Percentiles rank a stretch among this genome's conserved stretches.
Evolutionary conservation across 2,113 vertebrate species (phyloP).

Genomic region (Hepsetus odoe): DNA sequence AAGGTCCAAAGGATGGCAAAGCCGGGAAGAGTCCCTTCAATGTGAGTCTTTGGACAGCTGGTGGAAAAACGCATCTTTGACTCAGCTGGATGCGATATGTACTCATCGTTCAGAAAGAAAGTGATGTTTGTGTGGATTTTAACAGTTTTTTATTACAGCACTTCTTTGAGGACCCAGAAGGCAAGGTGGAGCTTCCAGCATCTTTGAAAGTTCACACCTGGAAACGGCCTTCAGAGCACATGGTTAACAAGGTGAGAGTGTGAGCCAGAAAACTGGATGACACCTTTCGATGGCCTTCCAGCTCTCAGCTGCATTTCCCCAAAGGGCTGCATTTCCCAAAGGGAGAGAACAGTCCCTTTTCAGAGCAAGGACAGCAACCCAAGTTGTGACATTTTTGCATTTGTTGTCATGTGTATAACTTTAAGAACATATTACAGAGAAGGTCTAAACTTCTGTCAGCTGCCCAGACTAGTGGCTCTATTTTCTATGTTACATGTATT

Average conservation of each 20-base stretch:
- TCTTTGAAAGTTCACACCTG: conserved; percentile 85
- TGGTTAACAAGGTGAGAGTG: conserved; percentile 73
- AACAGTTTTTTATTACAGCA: conserved; percentile 69
- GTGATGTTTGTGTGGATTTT: too few relatives aligned
- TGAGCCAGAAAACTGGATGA: neutral
- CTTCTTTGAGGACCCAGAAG: conserved; percentile 90
- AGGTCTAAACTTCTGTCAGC: neutral
- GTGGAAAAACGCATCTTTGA: neutral
- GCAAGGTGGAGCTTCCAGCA: conserved; percentile 82
- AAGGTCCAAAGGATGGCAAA: conserved; percentile 80
- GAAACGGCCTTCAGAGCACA: conserved; percentile 87
- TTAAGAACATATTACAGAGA: neutral
- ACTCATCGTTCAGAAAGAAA: too few relatives aligned
- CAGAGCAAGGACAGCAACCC: neutral
- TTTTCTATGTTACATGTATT: neutral
- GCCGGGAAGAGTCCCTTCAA: conserved; percentile 67
- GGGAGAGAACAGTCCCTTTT: neutral
- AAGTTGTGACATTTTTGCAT: neutral
- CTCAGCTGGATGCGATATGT: too few relatives aligned
- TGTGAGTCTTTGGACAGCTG: conserved; percentile 69
- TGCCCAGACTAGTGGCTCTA: neutral
- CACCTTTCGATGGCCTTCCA: neutral
- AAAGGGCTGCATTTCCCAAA: neutral
- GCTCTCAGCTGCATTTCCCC: neutral
- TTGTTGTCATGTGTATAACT: neutral